These are phyloP conservation scores for Caloenas nicobarica DNA, from an alignment of 2,113 vertebrate genomes.

Conservation along the genomic window DNA sequence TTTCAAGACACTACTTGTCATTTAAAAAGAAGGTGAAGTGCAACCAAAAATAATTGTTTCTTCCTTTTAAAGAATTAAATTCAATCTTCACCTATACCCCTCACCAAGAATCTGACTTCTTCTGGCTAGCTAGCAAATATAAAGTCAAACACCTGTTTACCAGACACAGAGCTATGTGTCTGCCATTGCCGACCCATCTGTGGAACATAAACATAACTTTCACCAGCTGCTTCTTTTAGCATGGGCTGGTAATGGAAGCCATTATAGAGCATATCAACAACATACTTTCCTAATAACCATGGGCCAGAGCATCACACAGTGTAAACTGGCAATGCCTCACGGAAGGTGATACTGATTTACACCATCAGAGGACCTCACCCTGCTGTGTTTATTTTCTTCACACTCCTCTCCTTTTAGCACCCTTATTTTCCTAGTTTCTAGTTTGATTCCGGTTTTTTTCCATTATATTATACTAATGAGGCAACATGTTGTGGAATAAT, in stretches of 20 bases:
- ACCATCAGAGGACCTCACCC: neutral
- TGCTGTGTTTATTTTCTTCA: neutral
- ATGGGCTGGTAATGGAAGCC: constrained; percentile 48
- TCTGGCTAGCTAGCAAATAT: constrained; percentile 66
- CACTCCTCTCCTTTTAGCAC: neutral
- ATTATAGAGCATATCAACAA: constrained; percentile 66
- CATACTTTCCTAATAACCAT: constrained; percentile 53
- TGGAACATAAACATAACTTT: constrained; percentile 60
- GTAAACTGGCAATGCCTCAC: constrained; percentile 39
- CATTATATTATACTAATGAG: constrained; percentile 37
- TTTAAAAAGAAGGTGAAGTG: neutral
- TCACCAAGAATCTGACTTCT: constrained; percentile 56
- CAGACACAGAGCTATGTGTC: constrained; percentile 61
- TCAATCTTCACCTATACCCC: constrained; percentile 25
- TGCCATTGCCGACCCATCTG: constrained; percentile 72
- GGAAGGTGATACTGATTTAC: constrained; percentile 5
- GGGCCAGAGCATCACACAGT: constrained; percentile 29
- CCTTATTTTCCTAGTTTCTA: neutral
- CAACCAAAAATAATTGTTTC: neutral
- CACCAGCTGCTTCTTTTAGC: constrained; percentile 78
- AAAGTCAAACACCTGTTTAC: constrained; percentile 77
- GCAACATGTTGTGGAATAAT: constrained; percentile 4
- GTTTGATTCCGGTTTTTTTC: neutral
- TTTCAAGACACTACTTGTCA: neutral
- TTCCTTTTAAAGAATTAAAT: constrained; percentile 37